Percentiles rank a stretch among this genome's conserved stretches.
Evolutionary conservation across 2,797 vertebrate species (phyloP).

Genomic region (Aselliscus stoliczkanus): DNA sequence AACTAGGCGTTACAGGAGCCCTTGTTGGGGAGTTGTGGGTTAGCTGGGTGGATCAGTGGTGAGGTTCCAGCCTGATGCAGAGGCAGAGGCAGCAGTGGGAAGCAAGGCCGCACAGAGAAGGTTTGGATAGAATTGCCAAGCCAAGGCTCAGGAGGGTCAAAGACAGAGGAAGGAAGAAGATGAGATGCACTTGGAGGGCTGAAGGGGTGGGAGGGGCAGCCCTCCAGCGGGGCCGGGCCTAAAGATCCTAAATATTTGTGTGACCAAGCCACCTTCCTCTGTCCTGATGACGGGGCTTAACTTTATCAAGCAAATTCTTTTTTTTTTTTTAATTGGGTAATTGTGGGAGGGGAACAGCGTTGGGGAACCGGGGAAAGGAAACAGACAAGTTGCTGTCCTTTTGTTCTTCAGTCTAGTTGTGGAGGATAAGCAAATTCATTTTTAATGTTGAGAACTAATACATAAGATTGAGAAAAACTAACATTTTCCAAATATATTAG

Average conservation of each 20-base stretch:
- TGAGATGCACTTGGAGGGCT: not conserved
- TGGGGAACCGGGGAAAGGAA: no score
- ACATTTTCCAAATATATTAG: not conserved
- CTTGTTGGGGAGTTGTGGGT: not conserved
- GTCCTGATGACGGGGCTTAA: not conserved
- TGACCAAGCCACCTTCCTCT: not conserved
- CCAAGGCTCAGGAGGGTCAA: not conserved
- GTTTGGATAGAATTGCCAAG: not conserved
- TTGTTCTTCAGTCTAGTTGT: no score
- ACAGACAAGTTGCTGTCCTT: no score
- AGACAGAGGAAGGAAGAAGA: not conserved
- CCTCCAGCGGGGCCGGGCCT: no score
- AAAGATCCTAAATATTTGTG: not conserved
- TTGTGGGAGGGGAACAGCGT: no score
- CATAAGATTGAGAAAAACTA: not conserved
- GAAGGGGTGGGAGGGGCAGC: fast-evolving
- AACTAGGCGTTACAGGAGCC: not conserved
- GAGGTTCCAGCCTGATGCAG: not conserved
- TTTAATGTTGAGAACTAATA: not conserved
- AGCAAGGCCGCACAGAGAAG: not conserved
- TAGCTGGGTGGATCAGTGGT: not conserved
- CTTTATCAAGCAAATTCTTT: not conserved
- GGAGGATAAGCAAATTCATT: not conserved
- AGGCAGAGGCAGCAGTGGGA: not conserved
- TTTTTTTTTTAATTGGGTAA: no score